phyloP scores from a whole-genome alignment of 1,140 invertebrate species.

The Oncopodura yosiiana region DNA sequence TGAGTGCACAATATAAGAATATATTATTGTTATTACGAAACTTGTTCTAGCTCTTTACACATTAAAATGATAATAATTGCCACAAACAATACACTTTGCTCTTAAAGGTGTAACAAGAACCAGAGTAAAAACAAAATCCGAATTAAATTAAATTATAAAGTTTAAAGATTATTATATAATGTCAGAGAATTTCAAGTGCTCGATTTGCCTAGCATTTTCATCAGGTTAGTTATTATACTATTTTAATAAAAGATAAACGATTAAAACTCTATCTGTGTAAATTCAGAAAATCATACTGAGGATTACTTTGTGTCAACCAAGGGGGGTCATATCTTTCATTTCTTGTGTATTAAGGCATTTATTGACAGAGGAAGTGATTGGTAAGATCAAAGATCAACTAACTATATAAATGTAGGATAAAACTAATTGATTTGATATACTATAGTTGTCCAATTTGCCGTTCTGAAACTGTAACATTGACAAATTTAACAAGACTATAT shows the following conservation, averaged over 20 bases:
- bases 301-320: slow-evolving; percentile 12
- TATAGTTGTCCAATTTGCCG: slow-evolving; percentile 6
- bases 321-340: slow-evolving; percentile 10
- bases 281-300: background rate
- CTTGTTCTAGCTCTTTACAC: no score
- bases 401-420: background rate
- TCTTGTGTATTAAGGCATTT: slow-evolving; percentile 1
- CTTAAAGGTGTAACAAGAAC: no score
- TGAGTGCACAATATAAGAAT: no score
- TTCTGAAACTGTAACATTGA: background rate
- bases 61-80: no score
- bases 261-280: background rate
- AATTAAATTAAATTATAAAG: no score
- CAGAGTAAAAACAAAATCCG: no score
- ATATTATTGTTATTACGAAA: no score
- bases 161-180: no score
- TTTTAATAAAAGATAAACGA: background rate
- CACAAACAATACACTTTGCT: no score
- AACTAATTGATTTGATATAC: background rate
- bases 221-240: slow-evolving; percentile 1
- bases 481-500: slow-evolving; percentile 2
- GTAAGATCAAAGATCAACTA: background rate
- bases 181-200: slow-evolving; percentile 9
- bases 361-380: background rate
- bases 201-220: slow-evolving; percentile 8